Base-by-base conservation (phyloP, 2,113 vertebrate genomes). In the Sinocyclocheilus grahami region DNA sequence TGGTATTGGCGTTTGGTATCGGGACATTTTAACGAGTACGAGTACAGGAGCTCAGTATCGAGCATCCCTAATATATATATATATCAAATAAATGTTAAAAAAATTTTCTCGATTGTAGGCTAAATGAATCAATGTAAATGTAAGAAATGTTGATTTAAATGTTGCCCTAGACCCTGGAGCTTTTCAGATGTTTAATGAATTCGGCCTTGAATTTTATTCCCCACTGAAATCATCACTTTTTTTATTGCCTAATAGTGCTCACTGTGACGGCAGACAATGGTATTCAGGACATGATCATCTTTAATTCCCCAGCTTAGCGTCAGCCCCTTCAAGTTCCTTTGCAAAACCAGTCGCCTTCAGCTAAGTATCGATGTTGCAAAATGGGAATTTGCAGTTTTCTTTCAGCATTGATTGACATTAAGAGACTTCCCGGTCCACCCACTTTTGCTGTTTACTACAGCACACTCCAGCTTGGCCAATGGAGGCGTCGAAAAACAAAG, bases 221-320 rank as follows among this genome's bases (percentile, higher is more conserved):
- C 46, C 53, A 55, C 71, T 82, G 37, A 77, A 78, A 12, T 69
- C 37, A 42, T 81, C 69, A 60, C 58, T 13, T 51, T 51, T 63
- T 46, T 13, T n/a, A 11, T 48, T 69, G 22, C 33, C 22, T 75
- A 85, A 79, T 77, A 24, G 69, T 84, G 69, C 51, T 53, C 42
- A 71, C 80, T 37, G 18, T 65, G 78, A 60, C n/a, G n/a, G 12
- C 74, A 67, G 33, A 82, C 30, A 60, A 39, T 67, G 30, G 51
- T 63, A 87, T 71, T 71, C 63, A 88, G 82, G 78, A 83, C 84
- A 22, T 87, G 85, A 42, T 91, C 82, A 77, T 90, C n/a, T 62
- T 87, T 93, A 92, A 92, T 91, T 90, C 90, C 71, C 74, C 79
- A 92, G 92, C 93, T 94, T 94, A 93, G 89, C 62, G 91, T 93